Conservation (phyloP, 2,888 invertebrate genomes). For the Temnothorax unifasciatus region DNA sequence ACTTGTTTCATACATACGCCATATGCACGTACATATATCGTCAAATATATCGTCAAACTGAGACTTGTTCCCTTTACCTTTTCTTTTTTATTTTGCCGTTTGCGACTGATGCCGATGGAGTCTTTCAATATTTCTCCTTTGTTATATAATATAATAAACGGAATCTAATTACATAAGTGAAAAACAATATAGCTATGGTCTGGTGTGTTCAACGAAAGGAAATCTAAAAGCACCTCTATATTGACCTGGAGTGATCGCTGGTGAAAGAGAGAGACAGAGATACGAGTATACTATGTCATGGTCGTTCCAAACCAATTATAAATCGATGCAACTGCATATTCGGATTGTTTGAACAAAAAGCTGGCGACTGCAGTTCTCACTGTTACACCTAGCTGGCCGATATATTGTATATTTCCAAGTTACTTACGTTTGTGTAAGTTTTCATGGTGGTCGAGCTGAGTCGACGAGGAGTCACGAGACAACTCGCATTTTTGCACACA, state of each 20-base stretch:
- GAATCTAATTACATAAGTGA: neutral
- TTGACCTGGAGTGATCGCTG: conserved; percentile 18
- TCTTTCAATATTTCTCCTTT: conserved; percentile 1
- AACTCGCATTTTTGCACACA: neutral
- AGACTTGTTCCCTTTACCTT: conserved; percentile 4
- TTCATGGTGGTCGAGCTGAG: conserved; percentile 59
- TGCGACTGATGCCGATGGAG: neutral
- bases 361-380: conserved; percentile 43
- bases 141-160: neutral
- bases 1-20: neutral
- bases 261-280: neutral
- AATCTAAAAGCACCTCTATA: conserved; percentile 1
- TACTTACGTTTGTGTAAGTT: neutral
- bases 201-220: conserved; percentile 13
- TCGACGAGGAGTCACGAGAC: conserved; percentile 21
- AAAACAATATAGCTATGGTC: neutral
- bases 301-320: conserved; percentile 21
- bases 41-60: neutral
- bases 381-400: conserved; percentile 28
- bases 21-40: neutral
- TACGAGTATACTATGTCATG: neutral
- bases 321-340: conserved; percentile 59
- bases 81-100: neutral
- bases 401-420: neutral
- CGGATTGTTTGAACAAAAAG: conserved; percentile 56